Conservation (phyloP, 2,797 vertebrate genomes). For the Poeciliopsis presidionis region DNA sequence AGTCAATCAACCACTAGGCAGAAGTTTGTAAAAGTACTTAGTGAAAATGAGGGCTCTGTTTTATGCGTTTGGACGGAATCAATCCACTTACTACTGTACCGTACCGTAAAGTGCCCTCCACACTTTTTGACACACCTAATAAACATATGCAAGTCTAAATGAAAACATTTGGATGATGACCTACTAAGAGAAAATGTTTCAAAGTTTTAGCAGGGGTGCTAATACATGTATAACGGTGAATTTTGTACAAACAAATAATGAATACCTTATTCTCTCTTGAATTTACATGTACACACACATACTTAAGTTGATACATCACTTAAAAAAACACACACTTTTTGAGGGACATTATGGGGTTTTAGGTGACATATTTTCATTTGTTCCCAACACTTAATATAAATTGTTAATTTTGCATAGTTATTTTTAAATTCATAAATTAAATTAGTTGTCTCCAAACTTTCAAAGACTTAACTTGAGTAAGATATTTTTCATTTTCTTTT, state of each 20-base stretch:
- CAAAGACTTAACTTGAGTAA: slow-evolving; percentile 49
- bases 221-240: background rate
- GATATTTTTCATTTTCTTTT: slow-evolving; percentile 56
- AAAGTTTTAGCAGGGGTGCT: background rate
- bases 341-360: background rate
- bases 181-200: background rate
- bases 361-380: background rate
- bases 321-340: background rate
- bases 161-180: background rate
- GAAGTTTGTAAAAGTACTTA: background rate
- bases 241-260: background rate
- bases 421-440: background rate
- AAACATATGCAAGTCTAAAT: background rate
- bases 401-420: background rate
- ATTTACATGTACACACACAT: background rate
- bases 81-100: background rate
- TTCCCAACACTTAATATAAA: background rate
- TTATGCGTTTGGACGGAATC: background rate
- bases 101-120: background rate
- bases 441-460: slow-evolving; percentile 28
- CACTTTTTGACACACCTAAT: background rate
- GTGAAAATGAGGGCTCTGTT: background rate
- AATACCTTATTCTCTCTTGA: no score
- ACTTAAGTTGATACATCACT: background rate
- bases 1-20: background rate